phyloP scores from a whole-genome alignment of 1,140 invertebrate species.

The Gonatopus flavifemur region DNA sequence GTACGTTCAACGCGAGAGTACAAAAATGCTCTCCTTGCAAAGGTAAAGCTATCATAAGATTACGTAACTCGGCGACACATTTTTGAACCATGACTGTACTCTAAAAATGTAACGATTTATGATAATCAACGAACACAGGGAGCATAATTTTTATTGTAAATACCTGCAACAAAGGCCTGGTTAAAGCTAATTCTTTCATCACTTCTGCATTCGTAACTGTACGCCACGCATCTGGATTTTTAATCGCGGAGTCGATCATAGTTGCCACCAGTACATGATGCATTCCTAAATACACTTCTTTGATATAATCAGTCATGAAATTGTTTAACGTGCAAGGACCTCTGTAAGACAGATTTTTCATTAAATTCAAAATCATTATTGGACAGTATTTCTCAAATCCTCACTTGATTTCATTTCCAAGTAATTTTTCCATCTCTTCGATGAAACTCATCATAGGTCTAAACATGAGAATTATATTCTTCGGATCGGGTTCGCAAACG shows the following conservation, averaged over 20 bases:
- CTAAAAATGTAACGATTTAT: too few species aligned
- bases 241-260: conserved; percentile 69
- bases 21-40: too few species aligned
- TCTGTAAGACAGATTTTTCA: conserved; percentile 57
- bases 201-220: conserved; percentile 69
- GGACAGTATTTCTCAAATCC: too few species aligned
- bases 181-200: conserved; percentile 64
- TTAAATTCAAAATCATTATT: too few species aligned
- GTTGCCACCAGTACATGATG: conserved; percentile 64
- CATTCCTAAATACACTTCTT: conserved; percentile 68
- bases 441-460: conserved; percentile 75
- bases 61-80: too few species aligned
- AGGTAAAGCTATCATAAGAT: too few species aligned
- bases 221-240: conserved; percentile 74
- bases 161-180: conserved; percentile 73
- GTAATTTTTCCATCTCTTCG: conserved; percentile 72
- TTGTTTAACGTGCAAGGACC: conserved; percentile 69
- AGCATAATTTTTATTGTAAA: conserved; percentile 68
- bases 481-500: too few species aligned
- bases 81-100: too few species aligned
- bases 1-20: too few species aligned
- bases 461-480: too few species aligned
- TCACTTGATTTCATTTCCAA: conserved; percentile 66
- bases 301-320: conserved; percentile 76
- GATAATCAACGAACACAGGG: too few species aligned